phyloP scores from a whole-genome alignment of 1,140 invertebrate genomes.

The Thaumetopoea pityocampa region DNA sequence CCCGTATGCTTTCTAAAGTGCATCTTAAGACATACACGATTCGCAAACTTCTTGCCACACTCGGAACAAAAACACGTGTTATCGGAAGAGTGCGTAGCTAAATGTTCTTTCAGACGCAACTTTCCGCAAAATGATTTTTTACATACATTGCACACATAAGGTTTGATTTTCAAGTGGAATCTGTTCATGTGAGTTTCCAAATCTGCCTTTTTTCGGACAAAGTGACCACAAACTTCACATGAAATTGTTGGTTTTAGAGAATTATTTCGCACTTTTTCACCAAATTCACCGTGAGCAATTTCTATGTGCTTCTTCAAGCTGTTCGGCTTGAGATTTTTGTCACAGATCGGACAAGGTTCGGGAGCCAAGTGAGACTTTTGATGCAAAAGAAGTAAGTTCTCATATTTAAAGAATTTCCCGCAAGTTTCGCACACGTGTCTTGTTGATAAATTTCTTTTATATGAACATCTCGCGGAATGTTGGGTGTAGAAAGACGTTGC shows the following conservation, averaged over 20 bases:
- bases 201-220: slow-evolving; percentile 21
- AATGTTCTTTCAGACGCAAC: slow-evolving; percentile 22
- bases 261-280: slow-evolving; percentile 1
- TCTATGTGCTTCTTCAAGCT: slow-evolving; percentile 26
- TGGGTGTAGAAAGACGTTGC: slow-evolving; percentile 22
- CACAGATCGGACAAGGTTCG: slow-evolving; percentile 20
- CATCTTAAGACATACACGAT: slow-evolving; percentile 27
- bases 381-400: slow-evolving; percentile 20
- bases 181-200: slow-evolving; percentile 34
- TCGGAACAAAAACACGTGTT: slow-evolving; percentile 23
- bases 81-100: slow-evolving; percentile 20
- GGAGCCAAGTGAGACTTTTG: slow-evolving; percentile 19
- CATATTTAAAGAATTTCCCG: slow-evolving; percentile 18
- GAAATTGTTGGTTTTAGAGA: not conserved
- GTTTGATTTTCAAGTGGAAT: slow-evolving; percentile 34
- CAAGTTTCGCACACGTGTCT: slow-evolving; percentile 26
- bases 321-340: slow-evolving; percentile 20
- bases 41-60: slow-evolving; percentile 30
- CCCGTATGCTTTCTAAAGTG: slow-evolving; percentile 35
- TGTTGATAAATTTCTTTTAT: not conserved
- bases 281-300: slow-evolving; percentile 2
- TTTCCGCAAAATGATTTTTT: slow-evolving; percentile 29
- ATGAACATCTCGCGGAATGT: slow-evolving; percentile 21
- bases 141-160: slow-evolving; percentile 30
- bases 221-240: slow-evolving; percentile 23